phyloP scores from a whole-genome alignment of 2,888 invertebrate genomes.

The Chrysomela aeneicollis region DNA sequence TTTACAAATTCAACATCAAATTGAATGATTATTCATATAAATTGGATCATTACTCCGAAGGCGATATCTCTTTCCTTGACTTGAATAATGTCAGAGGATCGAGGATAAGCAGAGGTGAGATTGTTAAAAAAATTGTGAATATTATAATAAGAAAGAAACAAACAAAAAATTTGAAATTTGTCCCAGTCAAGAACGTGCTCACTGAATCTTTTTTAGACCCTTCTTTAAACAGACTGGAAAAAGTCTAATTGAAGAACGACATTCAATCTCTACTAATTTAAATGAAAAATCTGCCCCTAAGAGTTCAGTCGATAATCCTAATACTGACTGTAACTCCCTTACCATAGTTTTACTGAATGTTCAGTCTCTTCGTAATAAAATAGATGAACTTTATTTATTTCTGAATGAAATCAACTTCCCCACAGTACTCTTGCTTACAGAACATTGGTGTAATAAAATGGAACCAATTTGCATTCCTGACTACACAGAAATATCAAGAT shows the following conservation, averaged over 20 bases:
- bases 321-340: not conserved
- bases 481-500: not conserved
- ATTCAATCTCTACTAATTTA: not conserved
- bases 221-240: not conserved
- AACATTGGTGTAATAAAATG: slow-evolving; percentile 6
- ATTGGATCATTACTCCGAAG: slow-evolving; percentile 1
- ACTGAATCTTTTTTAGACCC: slow-evolving; percentile 3
- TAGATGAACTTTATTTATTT: slow-evolving; percentile 7
- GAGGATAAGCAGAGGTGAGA: not conserved
- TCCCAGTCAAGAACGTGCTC: not conserved
- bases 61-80: slow-evolving; percentile 2
- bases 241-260: not conserved
- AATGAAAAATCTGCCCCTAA: not conserved
- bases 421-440: slow-evolving; percentile 2
- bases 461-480: not conserved
- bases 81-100: not conserved
- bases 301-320: too few relatives aligned
- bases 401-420: slow-evolving; percentile 6
- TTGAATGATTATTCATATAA: slow-evolving; percentile 1
- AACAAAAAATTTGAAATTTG: not conserved
- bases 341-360: slow-evolving; percentile 10
- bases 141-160: not conserved
- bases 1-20: not conserved
- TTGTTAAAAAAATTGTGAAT: not conserved
- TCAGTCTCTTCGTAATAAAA: slow-evolving; percentile 9